Evolutionary conservation across 1,140 invertebrate species (phyloP), one percentile per base, ranked within the genome.

Genomic region (Hestina assimilis): DNA sequence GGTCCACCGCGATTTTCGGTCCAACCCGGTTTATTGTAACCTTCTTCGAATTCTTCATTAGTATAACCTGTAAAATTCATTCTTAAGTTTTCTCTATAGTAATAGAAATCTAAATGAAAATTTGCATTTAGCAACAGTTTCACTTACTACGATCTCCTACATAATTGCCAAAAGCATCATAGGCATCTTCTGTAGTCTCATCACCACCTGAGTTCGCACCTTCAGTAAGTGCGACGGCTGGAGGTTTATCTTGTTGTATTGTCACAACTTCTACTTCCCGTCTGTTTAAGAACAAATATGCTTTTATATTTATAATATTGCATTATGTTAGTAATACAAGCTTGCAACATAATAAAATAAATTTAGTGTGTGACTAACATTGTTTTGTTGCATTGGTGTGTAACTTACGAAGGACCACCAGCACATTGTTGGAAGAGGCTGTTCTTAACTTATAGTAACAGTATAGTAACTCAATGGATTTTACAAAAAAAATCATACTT

Each of bases 131-230:
- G n/a, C n/a, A n/a, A n/a, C n/a, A n/a, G n/a, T n/a, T n/a, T n/a
- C n/a, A 26, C 50, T 59, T 59, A 76, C 75, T 58, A 55, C 76
- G 69, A 42, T 87, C 83, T 43, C 72, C 81, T 42, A 75, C 59
- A 64, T 76, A 83, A 33, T 83, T 85, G 23, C 80, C 82, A 61
- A 63, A 78, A 42, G 12, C 81, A 24, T 85, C 82, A 63, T 83
- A 85, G 0, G 48, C 56, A 3, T 87, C 83, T 3, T 83, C 77
- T 53, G 31, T 52, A 6, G 41, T 65, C 9, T 78, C 77, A 21
- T 74, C 69, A 15, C 43, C 23, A 9, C 5, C 41, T 9, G 58
- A 17, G 14, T 2, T 4, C 8, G 60, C 3, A 29, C 70, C 78
- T 14, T 81, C 76, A 64, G 19, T 51, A 0, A 69, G 59, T n/a